A percentile compares a stretch with the other conserved stretches of the same genome.
These are phyloP conservation scores for Euleptes europaea DNA, from an alignment of 2,113 vertebrate species.

Conservation along the genomic window DNA sequence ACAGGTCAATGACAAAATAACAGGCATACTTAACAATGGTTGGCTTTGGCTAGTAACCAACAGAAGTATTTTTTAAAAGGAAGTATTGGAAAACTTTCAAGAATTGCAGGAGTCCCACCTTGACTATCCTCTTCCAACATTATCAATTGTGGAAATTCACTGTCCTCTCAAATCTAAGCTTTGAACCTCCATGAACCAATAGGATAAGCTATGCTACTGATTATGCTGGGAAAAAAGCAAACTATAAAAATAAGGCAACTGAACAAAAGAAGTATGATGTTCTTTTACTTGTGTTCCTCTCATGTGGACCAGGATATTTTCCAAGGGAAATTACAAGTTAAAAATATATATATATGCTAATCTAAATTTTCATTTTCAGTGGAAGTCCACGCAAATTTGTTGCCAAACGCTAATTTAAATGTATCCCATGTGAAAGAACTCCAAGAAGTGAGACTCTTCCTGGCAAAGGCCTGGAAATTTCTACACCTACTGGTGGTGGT, in stretches of 20 bases:
- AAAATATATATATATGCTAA: too few species aligned
- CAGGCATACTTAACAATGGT: neutral
- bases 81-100: neutral
- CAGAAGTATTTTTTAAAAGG: neutral
- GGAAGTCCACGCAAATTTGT: neutral
- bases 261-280: neutral
- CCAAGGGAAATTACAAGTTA: neutral
- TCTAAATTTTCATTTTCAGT: neutral
- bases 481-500: too few species aligned
- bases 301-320: conserved; percentile 27
- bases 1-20: accelerated
- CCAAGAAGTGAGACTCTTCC: accelerated
- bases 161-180: neutral
- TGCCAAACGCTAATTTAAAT: neutral
- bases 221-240: neutral
- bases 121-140: neutral
- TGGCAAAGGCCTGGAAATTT: too few species aligned
- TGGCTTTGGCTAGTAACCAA: neutral
- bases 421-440: neutral
- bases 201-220: neutral
- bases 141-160: neutral
- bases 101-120: neutral
- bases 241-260: conserved; percentile 32
- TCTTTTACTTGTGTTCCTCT: conserved; percentile 2
- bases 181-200: neutral